Percentiles rank a stretch among this genome's conserved stretches.
Evolutionary conservation across 2,797 vertebrate species (phyloP).

Genomic region (Argya squamiceps): DNA sequence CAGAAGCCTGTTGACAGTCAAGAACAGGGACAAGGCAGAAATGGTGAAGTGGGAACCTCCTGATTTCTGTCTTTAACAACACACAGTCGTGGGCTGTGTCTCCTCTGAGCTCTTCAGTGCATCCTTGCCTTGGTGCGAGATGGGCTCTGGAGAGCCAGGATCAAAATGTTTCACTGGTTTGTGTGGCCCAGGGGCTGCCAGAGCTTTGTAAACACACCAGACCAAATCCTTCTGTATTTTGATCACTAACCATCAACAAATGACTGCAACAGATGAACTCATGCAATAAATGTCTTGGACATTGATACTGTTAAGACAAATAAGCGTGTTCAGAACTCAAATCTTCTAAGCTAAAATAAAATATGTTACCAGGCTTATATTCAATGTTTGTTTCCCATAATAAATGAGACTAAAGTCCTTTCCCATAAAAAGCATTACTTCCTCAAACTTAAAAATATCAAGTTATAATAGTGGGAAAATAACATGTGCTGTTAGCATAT

Average conservation of each 20-base stretch:
- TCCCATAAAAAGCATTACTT: neutral
- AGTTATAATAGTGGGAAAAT: constrained; percentile 33
- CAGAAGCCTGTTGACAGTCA: neutral
- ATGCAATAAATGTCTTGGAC: neutral
- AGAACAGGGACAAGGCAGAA: neutral
- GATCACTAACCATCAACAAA: neutral
- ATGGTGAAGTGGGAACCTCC: neutral
- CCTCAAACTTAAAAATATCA: constrained; percentile 43
- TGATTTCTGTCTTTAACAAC: neutral
- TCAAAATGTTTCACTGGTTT: neutral
- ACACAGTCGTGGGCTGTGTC: neutral
- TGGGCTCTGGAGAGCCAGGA: neutral
- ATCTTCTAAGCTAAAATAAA: constrained; percentile 12
- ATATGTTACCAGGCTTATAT: neutral
- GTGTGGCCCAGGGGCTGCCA: neutral
- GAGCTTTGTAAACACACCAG: neutral
- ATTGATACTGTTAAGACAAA: neutral
- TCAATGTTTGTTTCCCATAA: neutral
- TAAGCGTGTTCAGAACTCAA: neutral
- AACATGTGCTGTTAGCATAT: constrained; percentile 28
- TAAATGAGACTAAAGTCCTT: neutral
- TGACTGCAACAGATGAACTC: neutral
- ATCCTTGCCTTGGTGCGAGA: neutral
- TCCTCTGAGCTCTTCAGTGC: neutral
- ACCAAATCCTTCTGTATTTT: neutral